A percentile compares a stretch with the other conserved stretches of the same genome.
phyloP scores from a whole-genome alignment of 2,797 vertebrate genomes.

The Coregonus suidteri region DNA sequence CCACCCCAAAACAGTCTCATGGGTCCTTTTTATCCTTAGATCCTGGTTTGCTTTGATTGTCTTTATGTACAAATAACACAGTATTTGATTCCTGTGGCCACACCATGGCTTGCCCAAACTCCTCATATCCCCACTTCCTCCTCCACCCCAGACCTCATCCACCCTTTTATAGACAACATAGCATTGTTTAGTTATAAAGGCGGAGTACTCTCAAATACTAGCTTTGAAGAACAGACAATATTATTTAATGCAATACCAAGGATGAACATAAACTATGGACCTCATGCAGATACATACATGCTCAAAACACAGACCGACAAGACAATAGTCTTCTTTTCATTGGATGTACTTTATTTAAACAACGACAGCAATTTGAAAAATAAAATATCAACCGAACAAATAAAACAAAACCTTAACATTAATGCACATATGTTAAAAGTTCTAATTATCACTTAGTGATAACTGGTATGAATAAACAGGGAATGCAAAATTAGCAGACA shows the following conservation, averaged over 20 bases:
- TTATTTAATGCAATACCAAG: conserved; percentile 24
- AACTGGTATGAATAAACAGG: conserved; percentile 84
- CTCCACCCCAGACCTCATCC: conserved; percentile 38
- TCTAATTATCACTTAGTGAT: conserved; percentile 84
- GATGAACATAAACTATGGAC: conserved; percentile 47
- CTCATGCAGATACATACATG: conserved; percentile 6
- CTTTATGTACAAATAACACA: conserved; percentile 73
- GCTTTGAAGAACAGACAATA: conserved; percentile 56
- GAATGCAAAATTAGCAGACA: conserved; percentile 86
- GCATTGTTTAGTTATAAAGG: conserved; percentile 73
- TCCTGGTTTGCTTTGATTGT: conserved; percentile 59
- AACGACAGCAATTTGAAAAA: conserved; percentile 74
- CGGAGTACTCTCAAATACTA: conserved; percentile 47
- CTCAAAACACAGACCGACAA: conserved; percentile 21
- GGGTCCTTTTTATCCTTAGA: too few species aligned
- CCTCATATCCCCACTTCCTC: conserved; percentile 17
- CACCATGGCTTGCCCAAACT: conserved; percentile 49
- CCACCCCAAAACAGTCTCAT: conserved; percentile 50
- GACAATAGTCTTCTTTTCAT: conserved; percentile 74
- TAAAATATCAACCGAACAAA: conserved; percentile 47
- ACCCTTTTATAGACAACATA: conserved; percentile 60
- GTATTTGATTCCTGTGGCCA: conserved; percentile 78
- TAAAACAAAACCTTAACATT: conserved; percentile 69
- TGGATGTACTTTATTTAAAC: conserved; percentile 89
- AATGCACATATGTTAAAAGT: conserved; percentile 90